Conservation (phyloP, 2,113 vertebrate species). For the Tachycineta bicolor region DNA sequence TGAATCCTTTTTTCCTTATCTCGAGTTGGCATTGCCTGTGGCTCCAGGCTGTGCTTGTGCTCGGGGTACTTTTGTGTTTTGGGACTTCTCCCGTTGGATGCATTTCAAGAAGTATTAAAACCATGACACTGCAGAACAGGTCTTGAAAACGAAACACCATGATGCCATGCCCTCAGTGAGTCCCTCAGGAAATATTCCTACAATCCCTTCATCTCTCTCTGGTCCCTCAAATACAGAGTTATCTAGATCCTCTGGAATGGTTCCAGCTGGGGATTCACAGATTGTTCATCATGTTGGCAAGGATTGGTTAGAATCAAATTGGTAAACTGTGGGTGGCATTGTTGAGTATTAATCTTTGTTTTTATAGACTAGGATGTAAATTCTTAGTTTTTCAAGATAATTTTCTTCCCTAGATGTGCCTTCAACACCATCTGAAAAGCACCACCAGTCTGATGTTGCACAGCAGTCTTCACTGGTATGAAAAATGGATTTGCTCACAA, state of each 20-base stretch:
- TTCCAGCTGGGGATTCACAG: neutral
- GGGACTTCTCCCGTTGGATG: neutral
- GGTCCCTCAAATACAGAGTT: neutral
- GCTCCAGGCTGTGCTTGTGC: neutral
- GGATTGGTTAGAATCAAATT: neutral
- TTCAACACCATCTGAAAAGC: neutral
- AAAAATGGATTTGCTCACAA: neutral
- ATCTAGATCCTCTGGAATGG: neutral
- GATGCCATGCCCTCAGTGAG: neutral
- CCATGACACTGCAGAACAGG: neutral
- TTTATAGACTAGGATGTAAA: neutral
- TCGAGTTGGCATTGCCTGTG: neutral
- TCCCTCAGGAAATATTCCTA: neutral
- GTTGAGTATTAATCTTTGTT: neutral
- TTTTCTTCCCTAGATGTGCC: neutral
- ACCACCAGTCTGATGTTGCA: neutral
- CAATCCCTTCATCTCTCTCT: neutral
- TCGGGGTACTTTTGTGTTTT: accelerated
- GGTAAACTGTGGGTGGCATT: neutral
- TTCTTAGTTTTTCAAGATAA: neutral
- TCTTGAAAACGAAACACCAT: neutral
- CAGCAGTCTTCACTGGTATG: neutral
- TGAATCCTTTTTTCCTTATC: neutral
- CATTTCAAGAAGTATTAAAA: neutral
- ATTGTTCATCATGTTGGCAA: neutral